phyloP scores from a whole-genome alignment of 2,113 vertebrate genomes.

The Sinosuthora webbiana region DNA sequence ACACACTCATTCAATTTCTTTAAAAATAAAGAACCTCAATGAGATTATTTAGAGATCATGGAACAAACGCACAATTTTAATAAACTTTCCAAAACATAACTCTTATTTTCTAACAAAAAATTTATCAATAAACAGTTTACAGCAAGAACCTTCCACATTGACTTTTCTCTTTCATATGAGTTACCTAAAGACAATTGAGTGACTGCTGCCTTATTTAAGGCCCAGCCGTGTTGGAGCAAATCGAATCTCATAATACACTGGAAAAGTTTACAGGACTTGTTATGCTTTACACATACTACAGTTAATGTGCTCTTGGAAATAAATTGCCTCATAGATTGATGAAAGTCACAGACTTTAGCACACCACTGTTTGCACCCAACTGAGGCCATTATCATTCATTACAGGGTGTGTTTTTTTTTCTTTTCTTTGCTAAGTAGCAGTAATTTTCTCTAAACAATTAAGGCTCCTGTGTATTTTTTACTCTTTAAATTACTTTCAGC shows the following conservation, averaged over 20 bases:
- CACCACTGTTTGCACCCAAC: slow-evolving; percentile 18
- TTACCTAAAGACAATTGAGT: neutral
- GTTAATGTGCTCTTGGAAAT: slow-evolving; percentile 23
- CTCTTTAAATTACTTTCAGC: slow-evolving; percentile 30
- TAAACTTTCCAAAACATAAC: neutral
- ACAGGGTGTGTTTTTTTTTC: neutral
- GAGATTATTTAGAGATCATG: neutral
- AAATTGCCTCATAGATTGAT: slow-evolving; percentile 40
- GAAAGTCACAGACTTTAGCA: slow-evolving; percentile 15
- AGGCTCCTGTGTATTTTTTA: neutral
- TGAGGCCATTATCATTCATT: slow-evolving; percentile 45
- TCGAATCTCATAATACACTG: neutral
- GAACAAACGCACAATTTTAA: neutral
- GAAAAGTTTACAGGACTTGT: neutral
- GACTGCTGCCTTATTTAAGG: neutral
- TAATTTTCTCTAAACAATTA: slow-evolving; percentile 50
- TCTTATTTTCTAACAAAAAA: neutral
- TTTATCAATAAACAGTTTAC: neutral
- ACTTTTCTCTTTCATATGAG: neutral
- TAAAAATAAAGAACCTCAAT: neutral
- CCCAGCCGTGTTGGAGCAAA: neutral
- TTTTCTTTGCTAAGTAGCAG: slow-evolving; percentile 33
- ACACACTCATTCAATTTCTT: neutral
- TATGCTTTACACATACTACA: slow-evolving; percentile 14
- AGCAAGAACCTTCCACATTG: neutral